Evolutionary conservation across 2,113 vertebrate species (phyloP), one percentile per base, ranked within the genome.

Genomic region (Varanus salvator): DNA sequence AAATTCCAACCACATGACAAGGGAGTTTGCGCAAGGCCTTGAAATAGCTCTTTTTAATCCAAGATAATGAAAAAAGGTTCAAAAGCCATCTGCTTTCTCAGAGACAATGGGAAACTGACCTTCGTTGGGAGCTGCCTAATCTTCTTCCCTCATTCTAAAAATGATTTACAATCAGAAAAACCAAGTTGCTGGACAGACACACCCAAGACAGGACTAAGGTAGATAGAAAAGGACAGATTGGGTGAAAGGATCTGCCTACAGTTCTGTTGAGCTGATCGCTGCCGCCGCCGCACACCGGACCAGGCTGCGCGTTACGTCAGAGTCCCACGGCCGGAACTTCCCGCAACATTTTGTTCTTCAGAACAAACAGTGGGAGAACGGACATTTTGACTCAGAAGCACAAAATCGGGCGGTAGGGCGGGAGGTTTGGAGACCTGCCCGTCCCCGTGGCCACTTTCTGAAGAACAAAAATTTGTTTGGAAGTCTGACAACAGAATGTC

Each of bases 61-160:
- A 31, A 90, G 88, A 90, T 85, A 78, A 90, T 31, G 64, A 23
- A 57, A 84, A 72, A 90, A 54, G 88, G 88, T 90, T 80, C 88
- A 78, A 85, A 85, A 90, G 75, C 83, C 83, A 85, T 71, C 81
- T 31, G 27, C 25, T 66, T 78, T 78, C 48, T 54, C 72, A 52
- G n/a, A 85, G 83, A 90, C 88, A 90, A 90, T 90, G 31, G 88
- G 83, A 31, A 38, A 23, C 48, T 23, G 83, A 44, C 88, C 88
- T 90, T 90, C 83, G 50, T 25, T 57, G n/a, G 52, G 68, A 74
- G 78, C 12, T 4, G 3, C 4, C 31, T 90, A 90, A 90, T 90
- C 88, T 90, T 60, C 81, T 84, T 71, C 88, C 5, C 83, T 85
- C 66, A 44, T 89, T 75, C 83, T 31, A 23, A 80, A 85, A 83